A percentile compares a stretch with the other conserved stretches of the same genome.
phyloP scores from a whole-genome alignment of 2,888 invertebrate species.

The Nephrotoma appendiculata region DNA sequence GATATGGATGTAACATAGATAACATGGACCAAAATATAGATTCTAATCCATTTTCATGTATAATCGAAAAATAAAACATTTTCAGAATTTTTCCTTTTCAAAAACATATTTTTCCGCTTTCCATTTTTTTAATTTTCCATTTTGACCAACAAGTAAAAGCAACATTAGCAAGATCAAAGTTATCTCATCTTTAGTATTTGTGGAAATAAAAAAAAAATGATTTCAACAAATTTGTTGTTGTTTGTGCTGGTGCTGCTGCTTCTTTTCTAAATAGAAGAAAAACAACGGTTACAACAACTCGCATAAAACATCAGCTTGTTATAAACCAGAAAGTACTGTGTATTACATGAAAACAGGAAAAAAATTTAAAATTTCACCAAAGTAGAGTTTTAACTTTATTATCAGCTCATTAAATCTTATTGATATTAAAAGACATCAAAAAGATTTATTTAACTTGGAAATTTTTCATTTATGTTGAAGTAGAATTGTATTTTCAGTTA shows the following conservation, averaged over 20 bases:
- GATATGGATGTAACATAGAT: background rate
- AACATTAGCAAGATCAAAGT: background rate
- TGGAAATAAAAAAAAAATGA: background rate
- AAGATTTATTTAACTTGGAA: background rate
- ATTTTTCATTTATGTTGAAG: background rate
- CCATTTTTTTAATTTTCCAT: background rate
- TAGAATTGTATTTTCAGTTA: background rate
- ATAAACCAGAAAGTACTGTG: background rate
- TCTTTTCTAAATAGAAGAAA: background rate
- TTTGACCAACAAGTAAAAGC: background rate
- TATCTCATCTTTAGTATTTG: background rate
- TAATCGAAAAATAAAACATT: background rate
- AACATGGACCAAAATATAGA: background rate
- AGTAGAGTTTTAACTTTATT: background rate
- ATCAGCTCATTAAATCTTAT: background rate
- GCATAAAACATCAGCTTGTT: background rate
- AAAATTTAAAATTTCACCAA: background rate
- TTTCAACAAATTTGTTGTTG: background rate
- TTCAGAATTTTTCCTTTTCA: background rate
- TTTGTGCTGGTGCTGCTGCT: background rate
- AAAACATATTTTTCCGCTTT: background rate
- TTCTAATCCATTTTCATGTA: background rate
- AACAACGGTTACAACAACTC: background rate
- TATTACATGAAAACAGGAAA: background rate
- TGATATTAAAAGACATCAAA: background rate